A percentile compares a stretch with the other conserved stretches of the same genome.
These are phyloP conservation scores for Meloidogyne floridensis DNA, from an alignment of 1,140 invertebrate genomes.

Conservation along the genomic window DNA sequence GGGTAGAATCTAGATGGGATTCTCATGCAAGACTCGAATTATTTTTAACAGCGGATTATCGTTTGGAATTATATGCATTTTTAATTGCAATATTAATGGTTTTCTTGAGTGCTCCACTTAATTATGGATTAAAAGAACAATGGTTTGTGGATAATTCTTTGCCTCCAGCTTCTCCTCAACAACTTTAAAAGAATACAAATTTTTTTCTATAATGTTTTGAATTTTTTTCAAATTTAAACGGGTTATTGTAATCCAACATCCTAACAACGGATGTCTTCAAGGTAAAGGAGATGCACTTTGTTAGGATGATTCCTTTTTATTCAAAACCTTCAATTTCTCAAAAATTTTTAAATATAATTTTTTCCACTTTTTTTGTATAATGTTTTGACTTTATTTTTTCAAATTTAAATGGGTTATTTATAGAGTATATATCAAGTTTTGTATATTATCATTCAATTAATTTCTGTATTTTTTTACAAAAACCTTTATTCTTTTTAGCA, in stretches of 20 bases:
- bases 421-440: not conserved
- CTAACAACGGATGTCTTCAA: too few species aligned
- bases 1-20: conserved; percentile 36
- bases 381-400: too few species aligned
- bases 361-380: too few species aligned
- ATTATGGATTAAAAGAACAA: conserved; percentile 29
- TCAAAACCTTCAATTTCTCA: too few species aligned
- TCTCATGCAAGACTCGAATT: conserved; percentile 28
- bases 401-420: too few species aligned
- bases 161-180: conserved; percentile 37
- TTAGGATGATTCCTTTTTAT: too few species aligned
- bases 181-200: conserved; percentile 10
- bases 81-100: conserved; percentile 34
- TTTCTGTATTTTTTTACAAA: not conserved
- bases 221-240: not conserved
- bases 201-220: not conserved
- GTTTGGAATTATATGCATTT: conserved; percentile 30
- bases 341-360: too few species aligned
- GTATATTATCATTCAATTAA: not conserved
- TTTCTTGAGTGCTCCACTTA: conserved; percentile 30
- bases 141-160: conserved; percentile 40
- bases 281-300: too few species aligned
- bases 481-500: not conserved
- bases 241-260: not conserved
- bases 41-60: conserved; percentile 33